Evolutionary conservation across 2,113 vertebrate genomes (phyloP).

Genomic region (Mystacornis crossleyi): DNA sequence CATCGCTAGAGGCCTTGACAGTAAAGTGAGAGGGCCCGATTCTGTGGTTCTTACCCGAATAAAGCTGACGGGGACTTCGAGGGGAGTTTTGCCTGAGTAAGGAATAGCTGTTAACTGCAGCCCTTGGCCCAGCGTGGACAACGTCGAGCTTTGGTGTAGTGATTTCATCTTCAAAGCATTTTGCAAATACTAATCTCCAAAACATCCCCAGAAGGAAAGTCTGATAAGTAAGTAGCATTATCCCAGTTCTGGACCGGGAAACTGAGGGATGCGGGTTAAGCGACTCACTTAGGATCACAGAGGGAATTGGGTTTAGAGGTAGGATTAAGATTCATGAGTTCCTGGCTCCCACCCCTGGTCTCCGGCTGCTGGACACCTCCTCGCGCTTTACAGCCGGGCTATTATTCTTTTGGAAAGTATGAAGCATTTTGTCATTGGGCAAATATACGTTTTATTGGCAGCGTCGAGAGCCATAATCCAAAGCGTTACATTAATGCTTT

Average conservation of each 20-base stretch:
- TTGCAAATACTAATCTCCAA: conserved; percentile 45
- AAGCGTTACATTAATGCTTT: conserved; percentile 61
- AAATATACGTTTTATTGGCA: conserved; percentile 47
- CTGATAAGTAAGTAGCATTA: conserved; percentile 62
- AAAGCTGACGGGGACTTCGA: neutral
- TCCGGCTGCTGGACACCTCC: conserved; percentile 43
- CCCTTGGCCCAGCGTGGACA: neutral
- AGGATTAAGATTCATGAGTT: conserved; percentile 57
- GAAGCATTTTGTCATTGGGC: conserved; percentile 60
- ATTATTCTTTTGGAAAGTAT: conserved; percentile 63
- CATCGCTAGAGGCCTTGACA: neutral
- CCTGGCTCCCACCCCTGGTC: conserved; percentile 7
- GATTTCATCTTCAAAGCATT: conserved; percentile 67
- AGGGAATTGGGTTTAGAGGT: conserved; percentile 51
- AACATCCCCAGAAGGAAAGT: conserved; percentile 56
- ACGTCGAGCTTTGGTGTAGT: neutral
- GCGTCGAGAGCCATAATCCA: neutral
- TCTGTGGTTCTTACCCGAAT: neutral
- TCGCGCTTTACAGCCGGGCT: conserved; percentile 7
- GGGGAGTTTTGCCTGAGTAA: neutral
- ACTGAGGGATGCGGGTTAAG: conserved; percentile 34
- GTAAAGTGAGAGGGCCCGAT: neutral
- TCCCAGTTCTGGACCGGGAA: conserved; percentile 40
- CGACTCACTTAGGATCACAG: conserved; percentile 17
- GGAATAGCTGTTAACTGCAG: conserved; percentile 3